Conservation (phyloP, 2,888 invertebrate genomes). For the Merodon equestris region DNA sequence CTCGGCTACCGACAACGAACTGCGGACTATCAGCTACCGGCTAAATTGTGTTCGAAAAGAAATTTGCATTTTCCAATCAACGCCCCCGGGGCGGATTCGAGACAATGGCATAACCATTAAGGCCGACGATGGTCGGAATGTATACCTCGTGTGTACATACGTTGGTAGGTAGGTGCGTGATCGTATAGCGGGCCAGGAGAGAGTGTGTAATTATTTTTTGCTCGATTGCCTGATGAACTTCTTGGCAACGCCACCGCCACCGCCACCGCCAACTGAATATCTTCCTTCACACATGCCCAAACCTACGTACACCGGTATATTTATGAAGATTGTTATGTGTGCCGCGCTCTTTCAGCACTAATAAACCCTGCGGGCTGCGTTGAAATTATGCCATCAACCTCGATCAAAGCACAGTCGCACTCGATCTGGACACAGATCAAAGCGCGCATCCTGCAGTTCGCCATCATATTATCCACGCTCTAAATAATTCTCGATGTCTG, state of each 20-base stretch:
- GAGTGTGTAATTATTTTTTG: slow-evolving; percentile 64
- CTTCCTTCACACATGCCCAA: slow-evolving; percentile 17
- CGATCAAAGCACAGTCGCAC: slow-evolving; percentile 73
- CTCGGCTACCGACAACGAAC: slow-evolving; percentile 65
- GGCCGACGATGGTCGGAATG: not conserved
- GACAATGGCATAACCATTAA: slow-evolving; percentile 62
- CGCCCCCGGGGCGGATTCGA: slow-evolving; percentile 75
- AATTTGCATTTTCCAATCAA: slow-evolving; percentile 78
- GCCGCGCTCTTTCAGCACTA: slow-evolving; percentile 71
- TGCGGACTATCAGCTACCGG: slow-evolving; percentile 57
- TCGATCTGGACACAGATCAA: slow-evolving; percentile 57
- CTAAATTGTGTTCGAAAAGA: slow-evolving; percentile 62
- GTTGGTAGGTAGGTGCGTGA: not conserved
- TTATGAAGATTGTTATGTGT: slow-evolving; percentile 3
- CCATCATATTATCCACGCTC: slow-evolving; percentile 68
- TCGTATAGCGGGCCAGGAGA: slow-evolving; percentile 28
- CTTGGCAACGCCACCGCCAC: too few relatives aligned
- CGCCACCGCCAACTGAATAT: slow-evolving; percentile 18
- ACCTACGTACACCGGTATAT: slow-evolving; percentile 1
- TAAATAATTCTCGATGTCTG: slow-evolving; percentile 68
- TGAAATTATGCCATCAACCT: slow-evolving; percentile 79
- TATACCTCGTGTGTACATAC: too few relatives aligned
- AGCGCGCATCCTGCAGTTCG: slow-evolving; percentile 62
- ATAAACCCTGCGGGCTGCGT: slow-evolving; percentile 75
- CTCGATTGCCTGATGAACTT: slow-evolving; percentile 55